phyloP scores from a whole-genome alignment of 2,113 vertebrate species.

The Pseudorasbora parva region DNA sequence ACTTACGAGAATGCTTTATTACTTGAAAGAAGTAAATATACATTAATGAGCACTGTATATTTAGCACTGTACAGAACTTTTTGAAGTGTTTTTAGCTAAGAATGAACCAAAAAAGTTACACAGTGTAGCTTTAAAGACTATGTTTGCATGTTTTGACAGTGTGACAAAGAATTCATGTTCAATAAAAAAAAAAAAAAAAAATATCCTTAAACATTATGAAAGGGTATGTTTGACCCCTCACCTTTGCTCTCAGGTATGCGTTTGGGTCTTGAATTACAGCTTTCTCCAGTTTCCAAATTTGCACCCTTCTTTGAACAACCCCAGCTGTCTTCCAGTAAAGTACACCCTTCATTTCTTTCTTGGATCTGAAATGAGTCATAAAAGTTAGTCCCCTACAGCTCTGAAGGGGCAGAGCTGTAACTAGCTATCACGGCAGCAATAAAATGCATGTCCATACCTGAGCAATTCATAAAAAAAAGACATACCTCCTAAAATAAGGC shows the following conservation, averaged over 20 bases:
- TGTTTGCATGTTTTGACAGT: neutral
- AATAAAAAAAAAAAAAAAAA: neutral
- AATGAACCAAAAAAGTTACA: too few species aligned
- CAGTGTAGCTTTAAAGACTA: neutral
- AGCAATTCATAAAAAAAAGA: neutral
- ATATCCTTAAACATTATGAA: neutral
- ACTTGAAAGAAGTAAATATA: too few species aligned
- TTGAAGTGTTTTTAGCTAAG: too few species aligned
- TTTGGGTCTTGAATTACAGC: slow-evolving; percentile 9
- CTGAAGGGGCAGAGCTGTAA: neutral
- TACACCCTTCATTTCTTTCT: neutral
- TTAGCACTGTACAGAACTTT: too few species aligned
- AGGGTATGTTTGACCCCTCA: slow-evolving; percentile 28
- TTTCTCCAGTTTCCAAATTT: neutral
- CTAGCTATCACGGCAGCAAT: neutral
- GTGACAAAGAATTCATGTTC: neutral
- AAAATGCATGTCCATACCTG: neutral
- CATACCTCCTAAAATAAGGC: neutral
- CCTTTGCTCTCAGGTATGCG: slow-evolving; percentile 37
- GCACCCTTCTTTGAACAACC: slow-evolving; percentile 10
- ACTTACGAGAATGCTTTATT: too few species aligned
- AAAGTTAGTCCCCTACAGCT: neutral
- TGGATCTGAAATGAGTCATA: slow-evolving; percentile 13
- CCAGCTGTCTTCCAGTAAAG: slow-evolving; percentile 29
- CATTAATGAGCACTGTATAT: too few species aligned